These are phyloP conservation scores for Myrmecophaga tridactyla DNA, from an alignment of 2,113 vertebrate species.

Conservation along the genomic window DNA sequence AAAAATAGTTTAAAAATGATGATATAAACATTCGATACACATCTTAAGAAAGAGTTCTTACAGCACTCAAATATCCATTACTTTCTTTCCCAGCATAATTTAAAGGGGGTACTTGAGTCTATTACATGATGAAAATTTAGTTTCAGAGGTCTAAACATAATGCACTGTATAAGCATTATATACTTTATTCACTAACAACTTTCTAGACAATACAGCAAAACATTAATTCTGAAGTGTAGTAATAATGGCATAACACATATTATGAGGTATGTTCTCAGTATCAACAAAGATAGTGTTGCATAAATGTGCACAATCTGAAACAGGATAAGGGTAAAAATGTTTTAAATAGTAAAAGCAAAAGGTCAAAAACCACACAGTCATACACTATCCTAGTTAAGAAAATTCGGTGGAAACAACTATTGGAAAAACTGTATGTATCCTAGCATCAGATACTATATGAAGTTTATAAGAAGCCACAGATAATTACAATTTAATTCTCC, in stretches of 20 bases:
- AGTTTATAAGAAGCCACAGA: slow-evolving; percentile 36
- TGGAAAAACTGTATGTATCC: background rate
- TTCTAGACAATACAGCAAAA: background rate
- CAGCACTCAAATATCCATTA: background rate
- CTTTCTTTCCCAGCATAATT: slow-evolving; percentile 1
- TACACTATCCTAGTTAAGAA: background rate
- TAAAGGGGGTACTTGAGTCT: background rate
- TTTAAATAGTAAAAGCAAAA: slow-evolving; percentile 24
- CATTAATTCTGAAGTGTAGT: slow-evolving; percentile 21
- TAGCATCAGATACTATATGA: background rate
- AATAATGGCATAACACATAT: background rate
- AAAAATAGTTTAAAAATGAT: slow-evolving; percentile 17
- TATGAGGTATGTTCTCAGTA: background rate
- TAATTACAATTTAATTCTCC: slow-evolving; percentile 31
- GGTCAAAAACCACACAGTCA: background rate
- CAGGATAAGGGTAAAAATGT: background rate
- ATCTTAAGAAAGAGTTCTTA: background rate
- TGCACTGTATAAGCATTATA: background rate
- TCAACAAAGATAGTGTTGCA: background rate
- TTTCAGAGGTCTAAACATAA: slow-evolving; percentile 26
- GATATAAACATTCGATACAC: background rate
- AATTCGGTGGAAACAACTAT: background rate
- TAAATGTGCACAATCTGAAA: background rate
- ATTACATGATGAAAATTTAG: slow-evolving; percentile 37
- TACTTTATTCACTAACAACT: slow-evolving; percentile 26